Conservation (phyloP, 2,797 vertebrate species). For the Synaphobranchus kaupii region DNA sequence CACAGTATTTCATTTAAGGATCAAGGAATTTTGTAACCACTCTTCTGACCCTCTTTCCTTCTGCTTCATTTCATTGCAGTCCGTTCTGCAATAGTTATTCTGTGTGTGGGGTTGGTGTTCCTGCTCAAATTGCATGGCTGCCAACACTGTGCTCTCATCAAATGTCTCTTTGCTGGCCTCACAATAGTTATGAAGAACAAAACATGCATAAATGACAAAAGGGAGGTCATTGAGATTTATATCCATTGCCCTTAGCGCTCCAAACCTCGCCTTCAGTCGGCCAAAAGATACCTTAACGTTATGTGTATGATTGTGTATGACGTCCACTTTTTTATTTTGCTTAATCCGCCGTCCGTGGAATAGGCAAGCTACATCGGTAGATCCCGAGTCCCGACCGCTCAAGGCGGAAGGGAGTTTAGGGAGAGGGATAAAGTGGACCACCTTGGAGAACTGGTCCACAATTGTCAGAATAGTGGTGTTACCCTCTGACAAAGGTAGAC, state of each 20-base stretch:
- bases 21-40: slow-evolving; percentile 35
- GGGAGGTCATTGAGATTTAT: slow-evolving; percentile 38
- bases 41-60: slow-evolving; percentile 39
- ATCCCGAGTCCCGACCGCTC: too few relatives aligned
- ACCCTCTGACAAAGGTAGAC: too few relatives aligned
- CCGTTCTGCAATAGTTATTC: slow-evolving; percentile 17
- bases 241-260: slow-evolving; percentile 36
- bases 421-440: too few relatives aligned
- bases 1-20: not conserved
- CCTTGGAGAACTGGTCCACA: too few relatives aligned
- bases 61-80: slow-evolving; percentile 27
- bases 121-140: slow-evolving; percentile 31
- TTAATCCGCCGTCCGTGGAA: too few relatives aligned
- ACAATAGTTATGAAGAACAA: slow-evolving; percentile 43
- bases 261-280: slow-evolving; percentile 33
- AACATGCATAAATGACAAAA: slow-evolving; percentile 41
- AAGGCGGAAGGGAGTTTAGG: too few relatives aligned
- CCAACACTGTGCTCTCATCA: not conserved
- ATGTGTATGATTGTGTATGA: too few relatives aligned
- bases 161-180: slow-evolving; percentile 33
- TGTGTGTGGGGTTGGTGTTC: slow-evolving; percentile 35
- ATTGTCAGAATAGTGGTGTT: too few relatives aligned
- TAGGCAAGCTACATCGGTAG: too few relatives aligned
- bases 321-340: too few relatives aligned
- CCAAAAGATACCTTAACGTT: too few relatives aligned